Evolutionary conservation across 2,888 invertebrate genomes (phyloP).

Genomic region (Cantharis flavilabris): DNA sequence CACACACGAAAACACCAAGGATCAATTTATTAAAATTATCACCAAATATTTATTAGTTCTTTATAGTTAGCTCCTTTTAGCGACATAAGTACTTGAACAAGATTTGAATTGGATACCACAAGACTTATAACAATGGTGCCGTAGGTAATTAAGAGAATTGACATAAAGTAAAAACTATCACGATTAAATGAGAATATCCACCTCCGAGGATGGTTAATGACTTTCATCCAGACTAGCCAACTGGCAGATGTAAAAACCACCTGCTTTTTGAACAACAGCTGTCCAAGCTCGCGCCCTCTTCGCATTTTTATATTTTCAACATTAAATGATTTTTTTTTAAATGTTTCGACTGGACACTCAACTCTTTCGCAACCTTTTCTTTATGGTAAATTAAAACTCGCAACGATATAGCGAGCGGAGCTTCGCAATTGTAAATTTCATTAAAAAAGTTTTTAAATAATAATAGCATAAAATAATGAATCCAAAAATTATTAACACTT

Average conservation of each 20-base stretch:
- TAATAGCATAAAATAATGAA: background rate
- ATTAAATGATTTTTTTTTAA: constrained; percentile 16
- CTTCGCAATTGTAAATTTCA: no score
- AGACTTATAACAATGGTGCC: background rate
- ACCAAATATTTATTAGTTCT: no score
- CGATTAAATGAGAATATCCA: constrained; percentile 18
- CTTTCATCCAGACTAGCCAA: constrained; percentile 26
- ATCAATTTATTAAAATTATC: no score
- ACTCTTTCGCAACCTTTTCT: constrained; percentile 11
- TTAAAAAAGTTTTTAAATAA: no score
- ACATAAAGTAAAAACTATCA: constrained; percentile 4
- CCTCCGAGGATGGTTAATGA: constrained; percentile 24
- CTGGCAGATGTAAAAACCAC: constrained; percentile 45
- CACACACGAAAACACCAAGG: no score
- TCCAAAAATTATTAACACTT: background rate
- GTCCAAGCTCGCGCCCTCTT: constrained; percentile 39
- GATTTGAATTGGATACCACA: background rate
- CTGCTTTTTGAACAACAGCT: constrained; percentile 45
- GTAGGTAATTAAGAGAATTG: background rate
- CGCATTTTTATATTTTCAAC: constrained; percentile 24
- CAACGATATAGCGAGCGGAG: no score
- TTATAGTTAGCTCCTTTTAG: no score
- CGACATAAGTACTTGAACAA: no score
- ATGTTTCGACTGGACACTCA: constrained; percentile 23
- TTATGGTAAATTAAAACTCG: background rate